Base-by-base conservation (phyloP, 2,113 vertebrate species). In the Maccullochella peelii region DNA sequence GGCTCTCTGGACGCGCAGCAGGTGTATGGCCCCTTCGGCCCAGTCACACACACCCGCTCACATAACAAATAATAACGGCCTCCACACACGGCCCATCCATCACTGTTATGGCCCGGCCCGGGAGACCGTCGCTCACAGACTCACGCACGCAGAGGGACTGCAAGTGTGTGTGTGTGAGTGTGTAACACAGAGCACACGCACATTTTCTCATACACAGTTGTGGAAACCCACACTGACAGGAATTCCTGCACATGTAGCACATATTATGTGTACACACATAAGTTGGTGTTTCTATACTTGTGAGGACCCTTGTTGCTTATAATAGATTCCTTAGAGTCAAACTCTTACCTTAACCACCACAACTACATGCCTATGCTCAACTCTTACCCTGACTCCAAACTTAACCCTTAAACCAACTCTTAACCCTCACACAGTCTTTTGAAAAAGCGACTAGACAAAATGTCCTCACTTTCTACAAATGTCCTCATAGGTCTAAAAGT, bases 41-140 rank as follows among this genome's bases (percentile, higher is more conserved):
- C 96, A 79, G 96, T 97, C 96, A 95, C 94, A 95, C 96, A 96
- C 96, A 96, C 95, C 89, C 96, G 95, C 97, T 97, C 97, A 97
- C 96, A 97, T 97, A 97, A 97, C 97, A 98, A 97, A 98, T 97
- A 98, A 98, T 97, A 98, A 97, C 82, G 94, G 96, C 96, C 96
- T 96, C 94, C 96, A 97, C 97, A 97, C 96, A 97, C 95, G 94
- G 96, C 94, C 95, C 92, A 98, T 98, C 96, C 96, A 97, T 99
- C 97, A 99, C 95, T 88, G 95, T 97, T 97, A 97, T 95, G 93
- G 96, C 94, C 80, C 30, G 91, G 92, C 96, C 96, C 96, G 65
- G 89, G 96, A 95, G 96, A 94, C 93, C 36, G 57, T 83, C 58
- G 79, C 94, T 94, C 94, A 92, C 94, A 94, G 94, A 90, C 90